Evolutionary conservation across 2,113 vertebrate species (phyloP), one percentile per base, ranked within the genome.

Genomic region (Dermatemys mawii): DNA sequence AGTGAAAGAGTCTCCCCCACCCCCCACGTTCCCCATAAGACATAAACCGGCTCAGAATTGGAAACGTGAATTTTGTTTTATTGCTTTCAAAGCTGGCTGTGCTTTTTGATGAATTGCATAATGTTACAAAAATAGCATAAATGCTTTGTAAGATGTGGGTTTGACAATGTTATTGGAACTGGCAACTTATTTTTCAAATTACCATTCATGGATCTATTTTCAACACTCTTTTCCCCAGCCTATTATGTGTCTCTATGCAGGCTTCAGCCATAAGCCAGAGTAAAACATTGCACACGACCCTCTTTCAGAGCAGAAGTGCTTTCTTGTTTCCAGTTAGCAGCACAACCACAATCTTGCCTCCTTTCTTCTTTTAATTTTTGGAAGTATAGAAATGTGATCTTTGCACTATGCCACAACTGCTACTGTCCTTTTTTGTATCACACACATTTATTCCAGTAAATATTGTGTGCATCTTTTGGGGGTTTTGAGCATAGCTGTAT

Each of bases 241-340:
- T 88, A 96, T 86, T 90, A 88, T 95, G 92, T 84, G 81, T 75
- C 53, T 80, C 87, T 94, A 84, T 95, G 76, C 82, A 94, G 78
- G 44, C 63, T 89, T 87, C 81, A 95, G 90, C 53, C 8, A 0
- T 54, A 96, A 96, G 87, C 88, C 95, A 97, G 91, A 94, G 38
- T 85, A 92, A 98, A 94, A 94, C 82, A 86, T 55, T 97, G 76
- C 82, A 90, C 95, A 86, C 95, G 91, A 97, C 79, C 63, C 87
- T 10, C 86, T 49, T 96, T 95, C 79, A 83, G 95, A 95, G 93
- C 11, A 84, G 83, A 83, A 93, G 55, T 8, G 5, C 50, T 94
- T 89, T 93, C 91, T 94, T 96, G 82, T 95, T 97, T 97, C 90
- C 85, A 96, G 83, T 95, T 95, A 97, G 94, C 91, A 79, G 81